These are phyloP conservation scores for Melanaphis sacchari DNA, from an alignment of 1,140 invertebrate genomes.

Conservation along the genomic window DNA sequence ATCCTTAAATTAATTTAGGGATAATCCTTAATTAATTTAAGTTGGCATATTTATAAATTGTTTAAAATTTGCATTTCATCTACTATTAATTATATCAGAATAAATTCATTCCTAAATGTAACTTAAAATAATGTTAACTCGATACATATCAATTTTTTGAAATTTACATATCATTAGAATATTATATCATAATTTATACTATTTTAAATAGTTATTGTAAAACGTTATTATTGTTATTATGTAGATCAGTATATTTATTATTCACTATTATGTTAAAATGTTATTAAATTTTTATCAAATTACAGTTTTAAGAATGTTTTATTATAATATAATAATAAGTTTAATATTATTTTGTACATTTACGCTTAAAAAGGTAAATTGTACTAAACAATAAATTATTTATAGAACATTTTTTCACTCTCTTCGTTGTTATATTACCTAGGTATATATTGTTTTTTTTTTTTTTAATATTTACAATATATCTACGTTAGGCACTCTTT, in stretches of 20 bases:
- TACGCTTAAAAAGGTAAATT: background rate
- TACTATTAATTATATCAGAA: slow-evolving; percentile 13
- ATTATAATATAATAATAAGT: background rate
- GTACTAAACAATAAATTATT: background rate
- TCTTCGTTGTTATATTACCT: background rate
- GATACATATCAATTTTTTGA: slow-evolving; percentile 34
- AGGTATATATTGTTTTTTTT: background rate
- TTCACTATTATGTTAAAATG: slow-evolving; percentile 24
- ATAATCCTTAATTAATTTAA: too few relatives aligned
- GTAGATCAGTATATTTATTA: background rate
- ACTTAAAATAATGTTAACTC: background rate
- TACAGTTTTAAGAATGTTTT: background rate
- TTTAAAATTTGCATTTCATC: background rate
- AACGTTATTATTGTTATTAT: background rate
- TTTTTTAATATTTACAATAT: background rate
- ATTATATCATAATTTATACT: background rate
- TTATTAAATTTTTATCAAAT: slow-evolving; percentile 18
- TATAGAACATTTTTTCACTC: background rate
- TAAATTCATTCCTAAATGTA: background rate
- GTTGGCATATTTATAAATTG: background rate
- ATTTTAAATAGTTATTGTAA: background rate
- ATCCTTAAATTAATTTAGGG: background rate
- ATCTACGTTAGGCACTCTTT: too few relatives aligned
- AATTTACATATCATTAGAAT: slow-evolving; percentile 22
- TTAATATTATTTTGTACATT: background rate